Base-by-base conservation (phyloP, 2,797 vertebrate genomes). In the Apogon talboti region DNA sequence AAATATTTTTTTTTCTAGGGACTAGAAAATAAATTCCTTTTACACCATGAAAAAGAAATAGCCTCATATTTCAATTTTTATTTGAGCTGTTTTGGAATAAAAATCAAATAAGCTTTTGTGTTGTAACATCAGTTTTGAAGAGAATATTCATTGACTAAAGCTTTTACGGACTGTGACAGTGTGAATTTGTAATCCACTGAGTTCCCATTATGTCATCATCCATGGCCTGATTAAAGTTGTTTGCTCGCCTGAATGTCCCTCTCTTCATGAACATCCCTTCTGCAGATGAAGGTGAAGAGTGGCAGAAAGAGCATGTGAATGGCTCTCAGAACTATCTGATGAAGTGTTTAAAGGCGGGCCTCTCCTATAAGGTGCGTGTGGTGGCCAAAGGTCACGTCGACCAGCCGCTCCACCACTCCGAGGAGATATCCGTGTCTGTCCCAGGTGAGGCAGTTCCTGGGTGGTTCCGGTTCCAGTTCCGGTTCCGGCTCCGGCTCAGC, bases 261-360 rank as follows among this genome's bases (percentile, higher is more conserved):
- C 87, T 96, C 91, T 96, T 86, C 91, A 84, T 92, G 85, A 94
- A 93, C 93, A 54, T 85, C 81, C 89, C 74, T 93, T 93, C 93
- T 92, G 78, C 96, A 98, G 96, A 95, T 94, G 94, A 95, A 94
- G 95, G 94, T 87, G 94, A 95, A 93, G 95, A 96, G 85, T 95
- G 96, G 96, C 95, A 94, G 91, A 96, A 92, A 94, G 94, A 97
- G 94, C 93, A 84, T 87, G 93, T 96, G 93, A 98, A 97, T 92
- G 93, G 94, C 95, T 96, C 96, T 94, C 92, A 94, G 92, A 95
- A 93, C 93, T 91, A 95, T 94, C 83, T 95, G 87, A 95, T 98
- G 93, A 97, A 95, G 87, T 93, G 94, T 91, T 94, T 98, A 93
- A 96, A 96, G 90, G 95, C 93, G 83, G 97, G 95, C 93, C 94